A percentile compares a stretch with the other conserved stretches of the same genome.
These are phyloP conservation scores for Esperia sulphurella DNA, from an alignment of 2,888 invertebrate species.

Conservation along the genomic window DNA sequence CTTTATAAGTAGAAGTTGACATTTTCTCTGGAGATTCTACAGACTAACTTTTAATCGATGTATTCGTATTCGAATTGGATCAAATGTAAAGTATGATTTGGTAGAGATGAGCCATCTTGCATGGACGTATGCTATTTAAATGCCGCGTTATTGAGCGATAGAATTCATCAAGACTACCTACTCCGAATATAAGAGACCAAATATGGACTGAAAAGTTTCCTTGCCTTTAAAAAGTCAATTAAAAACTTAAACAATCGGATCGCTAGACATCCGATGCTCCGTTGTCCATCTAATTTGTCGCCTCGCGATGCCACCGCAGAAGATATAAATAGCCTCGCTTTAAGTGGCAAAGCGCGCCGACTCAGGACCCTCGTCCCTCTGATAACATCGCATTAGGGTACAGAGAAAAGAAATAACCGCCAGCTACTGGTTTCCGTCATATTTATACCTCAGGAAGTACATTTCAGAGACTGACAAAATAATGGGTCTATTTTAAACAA, in stretches of 20 bases:
- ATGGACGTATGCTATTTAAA: too few relatives aligned
- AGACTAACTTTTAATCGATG: too few relatives aligned
- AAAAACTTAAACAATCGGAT: constrained; percentile 12
- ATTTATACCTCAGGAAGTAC: constrained; percentile 26
- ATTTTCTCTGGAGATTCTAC: too few relatives aligned
- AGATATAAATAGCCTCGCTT: constrained; percentile 72
- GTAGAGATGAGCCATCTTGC: too few relatives aligned
- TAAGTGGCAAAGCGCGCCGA: constrained; percentile 73
- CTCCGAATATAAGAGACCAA: too few relatives aligned
- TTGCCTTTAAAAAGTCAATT: background rate
- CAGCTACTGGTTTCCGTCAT: constrained; percentile 72
- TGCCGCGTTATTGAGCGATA: too few relatives aligned
- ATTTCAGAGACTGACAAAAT: background rate
- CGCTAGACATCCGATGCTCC: constrained; percentile 55
- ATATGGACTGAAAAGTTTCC: background rate
- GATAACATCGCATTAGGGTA: constrained; percentile 75
- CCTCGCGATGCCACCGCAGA: constrained; percentile 35
- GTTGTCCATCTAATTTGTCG: constrained; percentile 48
- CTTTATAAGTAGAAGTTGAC: too few relatives aligned
- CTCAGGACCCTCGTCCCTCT: constrained; percentile 50
- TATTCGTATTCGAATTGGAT: too few relatives aligned
- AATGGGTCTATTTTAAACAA: too few relatives aligned
- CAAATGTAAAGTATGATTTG: too few relatives aligned
- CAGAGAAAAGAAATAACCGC: constrained; percentile 49
- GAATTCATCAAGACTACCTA: too few relatives aligned